Evolutionary conservation across 2,888 invertebrate genomes (phyloP).

Genomic region (Sphaerophoria taeniata): DNA sequence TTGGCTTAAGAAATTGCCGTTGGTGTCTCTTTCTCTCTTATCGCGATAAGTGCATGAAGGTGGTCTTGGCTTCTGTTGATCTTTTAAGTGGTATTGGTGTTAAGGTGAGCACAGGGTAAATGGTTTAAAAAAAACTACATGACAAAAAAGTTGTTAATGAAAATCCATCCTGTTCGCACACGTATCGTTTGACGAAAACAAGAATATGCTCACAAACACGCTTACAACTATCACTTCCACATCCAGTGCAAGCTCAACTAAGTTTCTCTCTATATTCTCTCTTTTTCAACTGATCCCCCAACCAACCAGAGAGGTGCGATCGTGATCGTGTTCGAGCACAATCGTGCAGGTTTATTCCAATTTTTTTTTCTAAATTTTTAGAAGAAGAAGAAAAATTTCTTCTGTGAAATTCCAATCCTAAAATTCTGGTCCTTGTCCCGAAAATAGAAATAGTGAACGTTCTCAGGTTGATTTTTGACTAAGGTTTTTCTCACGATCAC

Average conservation of each 20-base stretch:
- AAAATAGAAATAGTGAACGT: conserved; percentile 30
- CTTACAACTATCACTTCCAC: not conserved
- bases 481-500: not conserved
- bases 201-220: conserved; percentile 24
- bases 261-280: conserved; percentile 42
- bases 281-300: not conserved
- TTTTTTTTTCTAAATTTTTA: not conserved
- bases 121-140: conserved; percentile 19
- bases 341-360: conserved; percentile 32
- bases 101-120: conserved; percentile 57
- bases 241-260: not conserved
- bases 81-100: conserved; percentile 58
- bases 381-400: not conserved
- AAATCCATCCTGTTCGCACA: conserved; percentile 63
- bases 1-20: conserved; percentile 33
- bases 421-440: not conserved
- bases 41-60: conserved; percentile 34
- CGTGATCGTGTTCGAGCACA: conserved; percentile 52
- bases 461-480: not conserved
- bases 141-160: conserved; percentile 36
- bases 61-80: conserved; percentile 45
- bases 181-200: conserved; percentile 10
- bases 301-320: conserved; percentile 52
- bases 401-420: not conserved
- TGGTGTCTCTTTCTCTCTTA: conserved; percentile 46